Evolutionary conservation across 1,140 invertebrate species (phyloP).

Genomic region (Penaeus vannamei): DNA sequence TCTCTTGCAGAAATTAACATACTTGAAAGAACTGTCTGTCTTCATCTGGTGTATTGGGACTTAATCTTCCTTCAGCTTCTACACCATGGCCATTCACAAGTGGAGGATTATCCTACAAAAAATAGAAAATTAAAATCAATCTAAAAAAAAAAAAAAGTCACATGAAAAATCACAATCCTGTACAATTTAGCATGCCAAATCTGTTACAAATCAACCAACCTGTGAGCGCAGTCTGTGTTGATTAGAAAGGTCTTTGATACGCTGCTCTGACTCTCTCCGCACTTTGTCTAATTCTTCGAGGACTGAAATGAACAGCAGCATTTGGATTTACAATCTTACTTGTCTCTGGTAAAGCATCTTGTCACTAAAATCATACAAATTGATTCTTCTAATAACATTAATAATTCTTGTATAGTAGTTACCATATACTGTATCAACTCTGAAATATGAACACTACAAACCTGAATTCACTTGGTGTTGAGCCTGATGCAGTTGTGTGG

Average conservation of each 20-base stretch:
- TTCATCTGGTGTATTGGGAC: not conserved
- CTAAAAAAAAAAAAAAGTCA: not conserved
- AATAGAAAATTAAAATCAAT: not conserved
- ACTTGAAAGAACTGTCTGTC: constrained; percentile 24
- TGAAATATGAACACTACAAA: not conserved
- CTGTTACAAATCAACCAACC: not conserved
- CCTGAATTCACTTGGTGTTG: constrained; percentile 51
- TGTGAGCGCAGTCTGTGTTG: constrained; percentile 23
- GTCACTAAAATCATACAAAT: not conserved
- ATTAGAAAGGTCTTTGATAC: constrained; percentile 23
- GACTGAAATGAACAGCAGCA: constrained; percentile 18
- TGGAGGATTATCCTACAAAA: constrained; percentile 17
- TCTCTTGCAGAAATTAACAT: not conserved
- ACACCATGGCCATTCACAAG: constrained; percentile 45
- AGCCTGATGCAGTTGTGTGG: constrained; percentile 50
- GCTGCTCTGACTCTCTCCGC: constrained; percentile 48
- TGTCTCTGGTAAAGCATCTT: not conserved
- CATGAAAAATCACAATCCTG: not conserved
- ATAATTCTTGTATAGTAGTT: not conserved
- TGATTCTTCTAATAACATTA: not conserved
- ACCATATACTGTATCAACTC: not conserved
- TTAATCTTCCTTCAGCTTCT: constrained; percentile 24
- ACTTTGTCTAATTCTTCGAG: constrained; percentile 47
- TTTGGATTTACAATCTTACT: too few species aligned
- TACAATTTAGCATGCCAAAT: not conserved